Evolutionary conservation across 1,140 invertebrate species (phyloP).

Genomic region (Brachionus paranguensis): DNA sequence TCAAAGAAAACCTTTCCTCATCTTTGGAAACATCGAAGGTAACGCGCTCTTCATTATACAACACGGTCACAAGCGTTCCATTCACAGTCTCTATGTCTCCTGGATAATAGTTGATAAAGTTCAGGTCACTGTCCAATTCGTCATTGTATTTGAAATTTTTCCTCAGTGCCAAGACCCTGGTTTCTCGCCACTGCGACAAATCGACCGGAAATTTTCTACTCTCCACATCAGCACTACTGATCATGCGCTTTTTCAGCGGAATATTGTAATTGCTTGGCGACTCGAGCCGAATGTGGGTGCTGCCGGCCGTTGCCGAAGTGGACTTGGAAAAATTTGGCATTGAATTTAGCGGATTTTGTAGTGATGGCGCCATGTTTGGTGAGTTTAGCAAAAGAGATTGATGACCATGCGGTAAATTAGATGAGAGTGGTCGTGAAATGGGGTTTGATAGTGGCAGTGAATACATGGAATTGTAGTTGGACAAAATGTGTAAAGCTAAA

Average conservation of each 20-base stretch:
- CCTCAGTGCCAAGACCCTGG: background rate
- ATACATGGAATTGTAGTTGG: background rate
- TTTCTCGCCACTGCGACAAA: background rate
- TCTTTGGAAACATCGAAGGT: constrained; percentile 18
- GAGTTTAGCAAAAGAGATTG: background rate
- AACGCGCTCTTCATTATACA: background rate
- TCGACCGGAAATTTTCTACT: background rate
- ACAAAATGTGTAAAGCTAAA: background rate
- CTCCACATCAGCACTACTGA: background rate
- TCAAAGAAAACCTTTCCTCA: background rate
- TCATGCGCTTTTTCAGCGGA: constrained; percentile 33
- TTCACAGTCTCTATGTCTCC: background rate
- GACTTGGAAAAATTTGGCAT: background rate
- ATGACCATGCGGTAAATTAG: background rate
- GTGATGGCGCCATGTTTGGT: background rate
- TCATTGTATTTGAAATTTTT: background rate
- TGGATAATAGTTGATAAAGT: background rate
- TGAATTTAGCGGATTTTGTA: background rate
- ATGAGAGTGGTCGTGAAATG: background rate
- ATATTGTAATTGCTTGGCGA: background rate
- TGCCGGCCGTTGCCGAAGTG: background rate
- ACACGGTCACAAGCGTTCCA: background rate
- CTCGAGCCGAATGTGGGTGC: background rate
- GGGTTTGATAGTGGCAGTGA: background rate
- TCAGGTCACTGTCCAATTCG: background rate